phyloP scores from a whole-genome alignment of 2,888 invertebrate species.

The Erebia palarica region DNA sequence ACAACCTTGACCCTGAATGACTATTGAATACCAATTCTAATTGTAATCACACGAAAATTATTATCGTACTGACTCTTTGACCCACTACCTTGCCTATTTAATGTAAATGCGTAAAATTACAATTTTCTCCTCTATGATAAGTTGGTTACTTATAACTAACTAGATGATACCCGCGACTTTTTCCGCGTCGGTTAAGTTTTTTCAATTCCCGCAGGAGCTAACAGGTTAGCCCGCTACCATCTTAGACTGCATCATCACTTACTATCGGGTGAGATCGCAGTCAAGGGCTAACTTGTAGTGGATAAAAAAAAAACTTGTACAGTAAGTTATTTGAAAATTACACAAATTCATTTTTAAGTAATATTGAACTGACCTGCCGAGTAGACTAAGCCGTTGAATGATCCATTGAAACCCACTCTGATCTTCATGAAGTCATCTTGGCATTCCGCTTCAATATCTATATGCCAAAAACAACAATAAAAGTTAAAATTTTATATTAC shows the following conservation, averaged over 20 bases:
- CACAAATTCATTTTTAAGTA: neutral
- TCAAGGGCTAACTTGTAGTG: too few relatives aligned
- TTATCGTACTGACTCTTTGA: neutral
- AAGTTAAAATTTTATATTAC: neutral
- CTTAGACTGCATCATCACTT: too few relatives aligned
- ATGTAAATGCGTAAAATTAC: neutral
- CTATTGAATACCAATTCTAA: conserved; percentile 1
- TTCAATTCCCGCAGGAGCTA: too few relatives aligned
- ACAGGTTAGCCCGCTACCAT: too few relatives aligned
- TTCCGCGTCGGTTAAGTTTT: too few relatives aligned
- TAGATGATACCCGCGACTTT: too few relatives aligned
- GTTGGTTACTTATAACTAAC: neutral
- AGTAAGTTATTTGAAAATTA: too few relatives aligned
- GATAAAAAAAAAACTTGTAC: too few relatives aligned
- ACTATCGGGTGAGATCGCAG: too few relatives aligned
- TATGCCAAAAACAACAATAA: conserved; percentile 34
- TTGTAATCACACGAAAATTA: conserved; percentile 1
- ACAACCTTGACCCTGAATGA: conserved; percentile 6
- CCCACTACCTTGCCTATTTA: neutral
- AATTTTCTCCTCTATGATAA: neutral
- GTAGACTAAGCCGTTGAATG: conserved; percentile 93
- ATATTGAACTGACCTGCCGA: conserved; percentile 86
- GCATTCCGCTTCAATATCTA: conserved; percentile 97
- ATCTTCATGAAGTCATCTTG: conserved; percentile 98
- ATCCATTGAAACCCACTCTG: conserved; percentile 94